Evolutionary conservation across 2,888 invertebrate species (phyloP).

Genomic region (Crossocerus cetratus): DNA sequence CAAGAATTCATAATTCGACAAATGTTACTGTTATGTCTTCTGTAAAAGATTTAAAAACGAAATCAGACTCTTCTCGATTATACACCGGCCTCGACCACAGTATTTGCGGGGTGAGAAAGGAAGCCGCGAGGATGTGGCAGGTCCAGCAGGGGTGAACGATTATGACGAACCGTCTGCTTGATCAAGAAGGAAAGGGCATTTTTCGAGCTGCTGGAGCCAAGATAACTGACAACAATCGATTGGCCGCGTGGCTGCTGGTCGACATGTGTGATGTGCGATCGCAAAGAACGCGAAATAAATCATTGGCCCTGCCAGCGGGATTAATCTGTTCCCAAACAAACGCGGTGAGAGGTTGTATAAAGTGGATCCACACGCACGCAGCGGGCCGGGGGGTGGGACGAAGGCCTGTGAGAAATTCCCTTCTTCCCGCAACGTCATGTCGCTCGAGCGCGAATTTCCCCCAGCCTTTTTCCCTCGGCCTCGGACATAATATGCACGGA

Average conservation of each 20-base stretch:
- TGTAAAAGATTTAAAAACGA: too few species aligned
- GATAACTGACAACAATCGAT: slow-evolving; percentile 26
- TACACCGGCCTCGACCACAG: background rate
- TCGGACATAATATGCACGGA: background rate
- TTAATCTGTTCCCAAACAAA: slow-evolving; percentile 24
- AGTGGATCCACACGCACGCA: background rate
- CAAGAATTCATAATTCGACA: too few species aligned
- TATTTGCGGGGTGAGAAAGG: slow-evolving; percentile 1
- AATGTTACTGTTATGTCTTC: too few species aligned
- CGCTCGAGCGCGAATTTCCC: background rate
- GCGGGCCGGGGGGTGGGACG: background rate
- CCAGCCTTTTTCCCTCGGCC: background rate
- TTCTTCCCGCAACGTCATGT: background rate
- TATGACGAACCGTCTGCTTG: slow-evolving; percentile 28
- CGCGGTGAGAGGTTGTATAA: background rate
- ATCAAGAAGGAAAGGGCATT: slow-evolving; percentile 7
- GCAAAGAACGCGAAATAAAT: slow-evolving; percentile 19
- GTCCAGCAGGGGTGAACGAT: slow-evolving; percentile 23
- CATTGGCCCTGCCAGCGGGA: slow-evolving; percentile 5
- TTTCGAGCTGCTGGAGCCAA: slow-evolving; percentile 1
- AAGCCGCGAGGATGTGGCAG: background rate
- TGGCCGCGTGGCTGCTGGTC: slow-evolving; percentile 12
- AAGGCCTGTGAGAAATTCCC: background rate
- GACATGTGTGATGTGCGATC: background rate
- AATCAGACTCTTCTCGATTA: too few species aligned